phyloP scores from a whole-genome alignment of 1,140 invertebrate genomes.

The Drosophila ananassae region DNA sequence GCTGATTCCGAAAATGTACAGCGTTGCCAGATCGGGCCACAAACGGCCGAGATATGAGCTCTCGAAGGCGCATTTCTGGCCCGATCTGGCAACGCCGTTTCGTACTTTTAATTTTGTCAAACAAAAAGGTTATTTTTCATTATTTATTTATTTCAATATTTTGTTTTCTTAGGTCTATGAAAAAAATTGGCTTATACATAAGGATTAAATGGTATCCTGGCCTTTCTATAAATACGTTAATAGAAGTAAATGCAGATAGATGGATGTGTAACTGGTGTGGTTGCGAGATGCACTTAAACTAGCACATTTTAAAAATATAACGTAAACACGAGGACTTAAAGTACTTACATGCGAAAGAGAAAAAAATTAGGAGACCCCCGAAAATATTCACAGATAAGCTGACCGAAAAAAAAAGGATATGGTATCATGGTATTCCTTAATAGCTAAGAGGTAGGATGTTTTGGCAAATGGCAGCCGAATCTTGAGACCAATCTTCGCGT shows the following conservation, averaged over 20 bases:
- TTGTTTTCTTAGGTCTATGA: slow-evolving; percentile 18
- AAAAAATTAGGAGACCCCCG: slow-evolving; percentile 11
- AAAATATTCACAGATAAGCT: slow-evolving; percentile 53
- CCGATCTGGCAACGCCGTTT: no score
- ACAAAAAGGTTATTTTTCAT: background rate
- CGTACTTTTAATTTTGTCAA: no score
- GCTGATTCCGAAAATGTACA: no score
- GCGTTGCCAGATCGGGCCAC: no score
- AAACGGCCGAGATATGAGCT: no score
- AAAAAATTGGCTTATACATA: slow-evolving; percentile 28
- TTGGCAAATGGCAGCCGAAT: slow-evolving; percentile 14
- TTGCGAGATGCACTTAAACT: slow-evolving; percentile 52
- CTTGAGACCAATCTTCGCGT: slow-evolving; percentile 51
- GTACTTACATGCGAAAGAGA: slow-evolving; percentile 48
- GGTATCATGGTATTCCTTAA: background rate
- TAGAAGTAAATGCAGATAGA: slow-evolving; percentile 4
- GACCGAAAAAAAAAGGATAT: slow-evolving; percentile 35
- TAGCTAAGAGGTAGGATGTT: background rate
- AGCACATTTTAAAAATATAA: slow-evolving; percentile 59
- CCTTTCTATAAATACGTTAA: slow-evolving; percentile 19
- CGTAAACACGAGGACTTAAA: slow-evolving; percentile 57
- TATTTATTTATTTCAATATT: slow-evolving; percentile 16
- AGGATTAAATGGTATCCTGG: slow-evolving; percentile 1
- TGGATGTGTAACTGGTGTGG: slow-evolving; percentile 67
- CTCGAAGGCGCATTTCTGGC: no score